Evolutionary conservation across 1,140 invertebrate species (phyloP).

Genomic region (Camponotus vicinus): DNA sequence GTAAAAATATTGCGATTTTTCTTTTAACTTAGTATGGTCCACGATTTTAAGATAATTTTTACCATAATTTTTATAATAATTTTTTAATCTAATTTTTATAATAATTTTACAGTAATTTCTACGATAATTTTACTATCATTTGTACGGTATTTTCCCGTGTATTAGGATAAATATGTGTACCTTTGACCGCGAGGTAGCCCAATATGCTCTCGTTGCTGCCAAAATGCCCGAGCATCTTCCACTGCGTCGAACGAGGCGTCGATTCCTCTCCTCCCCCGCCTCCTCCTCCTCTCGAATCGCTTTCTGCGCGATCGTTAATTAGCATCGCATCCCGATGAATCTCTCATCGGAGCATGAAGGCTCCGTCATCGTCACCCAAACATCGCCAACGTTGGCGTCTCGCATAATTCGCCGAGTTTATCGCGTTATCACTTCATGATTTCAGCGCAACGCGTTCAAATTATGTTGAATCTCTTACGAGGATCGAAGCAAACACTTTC

Average conservation of each 20-base stretch:
- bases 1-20: too few species aligned
- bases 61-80: too few species aligned
- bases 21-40: too few species aligned
- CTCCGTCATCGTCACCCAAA: constrained; percentile 22
- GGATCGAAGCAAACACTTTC: neutral
- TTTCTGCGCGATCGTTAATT: constrained; percentile 11
- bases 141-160: too few species aligned
- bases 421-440: neutral
- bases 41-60: too few species aligned
- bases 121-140: too few species aligned
- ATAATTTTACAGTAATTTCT: too few species aligned
- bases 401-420: constrained; percentile 4
- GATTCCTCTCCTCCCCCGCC: neutral
- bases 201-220: constrained; percentile 82
- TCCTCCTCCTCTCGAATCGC: neutral
- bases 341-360: constrained; percentile 26
- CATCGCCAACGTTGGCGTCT: constrained; percentile 21
- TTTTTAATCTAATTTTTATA: too few species aligned
- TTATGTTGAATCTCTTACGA: too few species aligned
- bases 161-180: constrained; percentile 60
- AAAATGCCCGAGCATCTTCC: constrained; percentile 79
- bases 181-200: constrained; percentile 77
- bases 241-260: constrained; percentile 6
- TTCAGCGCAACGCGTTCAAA: neutral
- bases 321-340: constrained; percentile 24